These are phyloP conservation scores for Neodiprion lecontei DNA, from an alignment of 1,140 invertebrate species.

Conservation along the genomic window DNA sequence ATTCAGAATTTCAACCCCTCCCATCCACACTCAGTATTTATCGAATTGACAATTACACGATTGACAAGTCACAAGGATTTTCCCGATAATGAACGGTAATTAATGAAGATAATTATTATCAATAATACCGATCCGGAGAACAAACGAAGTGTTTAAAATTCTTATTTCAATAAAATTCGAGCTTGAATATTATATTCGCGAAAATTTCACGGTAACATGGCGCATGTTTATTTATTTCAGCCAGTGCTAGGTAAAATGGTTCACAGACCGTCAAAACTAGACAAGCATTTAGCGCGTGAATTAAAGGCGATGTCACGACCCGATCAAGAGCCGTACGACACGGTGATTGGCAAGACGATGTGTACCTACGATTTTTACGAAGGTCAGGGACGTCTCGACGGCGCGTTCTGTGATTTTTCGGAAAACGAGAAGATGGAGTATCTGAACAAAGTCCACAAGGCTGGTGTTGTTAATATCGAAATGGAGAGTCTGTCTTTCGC, in stretches of 20 bases:
- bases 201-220: background rate
- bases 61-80: no score
- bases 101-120: no score
- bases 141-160: no score
- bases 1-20: no score
- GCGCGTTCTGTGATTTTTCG: conserved; percentile 95
- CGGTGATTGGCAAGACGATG: conserved; percentile 90
- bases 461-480: conserved; percentile 94
- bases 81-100: no score
- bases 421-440: conserved; percentile 91
- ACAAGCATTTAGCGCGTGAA: conserved; percentile 80
- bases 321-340: conserved; percentile 83
- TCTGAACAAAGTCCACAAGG: conserved; percentile 75
- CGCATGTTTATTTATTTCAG: conserved; percentile 62
- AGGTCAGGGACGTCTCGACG: conserved; percentile 93
- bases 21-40: no score
- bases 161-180: no score
- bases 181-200: background rate
- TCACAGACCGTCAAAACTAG: conserved; percentile 81
- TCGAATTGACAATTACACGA: no score
- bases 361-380: conserved; percentile 98
- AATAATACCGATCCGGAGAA: no score
- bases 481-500: conserved; percentile 96
- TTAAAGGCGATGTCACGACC: conserved; percentile 75
- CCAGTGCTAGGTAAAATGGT: conserved; percentile 88